Evolutionary conservation across 2,113 vertebrate genomes (phyloP), one percentile per base, ranked within the genome.

Genomic region (Lontra canadensis): DNA sequence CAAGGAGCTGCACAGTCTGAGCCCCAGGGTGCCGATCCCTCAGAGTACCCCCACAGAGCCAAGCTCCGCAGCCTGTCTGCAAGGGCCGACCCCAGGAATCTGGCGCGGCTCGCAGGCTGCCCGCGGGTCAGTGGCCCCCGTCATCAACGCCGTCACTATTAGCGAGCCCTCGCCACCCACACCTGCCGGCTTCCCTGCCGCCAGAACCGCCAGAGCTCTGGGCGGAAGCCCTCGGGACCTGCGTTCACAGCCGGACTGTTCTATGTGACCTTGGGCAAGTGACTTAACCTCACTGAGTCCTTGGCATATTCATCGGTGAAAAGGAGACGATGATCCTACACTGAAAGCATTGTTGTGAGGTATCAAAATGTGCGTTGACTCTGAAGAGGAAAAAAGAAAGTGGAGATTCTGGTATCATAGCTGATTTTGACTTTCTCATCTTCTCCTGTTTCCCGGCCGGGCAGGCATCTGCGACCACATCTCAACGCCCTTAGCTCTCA

Each of bases 131-230:
- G 47, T 5, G 73, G 44, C 36, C 71, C 59, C 81, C 42, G 88
- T 96, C 95, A 80, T 90, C 79, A 26, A 76, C 42, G 44, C 84
- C 61, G 87, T 94, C 97, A 91, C 95, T 94, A 79, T 97, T 71
- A 93, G 95, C 49, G 44, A 67, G 49, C 57, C 25, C 61, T 79
- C 21, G 26, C 59, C 86, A 7, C 17, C 0, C 36, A 49, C 80
- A n/a, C 92, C 87, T 55, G 90, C 25, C 44, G 3, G 26, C 82
- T 61, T 14, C 84, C 92, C 94, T n/a, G 79, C 52, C 10, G 61
- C 69, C 96, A 63, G 79, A 76, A 42, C 49, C 17, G 39, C 7
- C 18, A 20, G 78, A 21, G 52, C 55, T 9, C 88, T 26, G 78
- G 65, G 25, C 84, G 7, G 61, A 25, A 73, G 82, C 52, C 25